These are phyloP conservation scores for Euglossa dilemma DNA, from an alignment of 1,140 invertebrate species.

Conservation along the genomic window DNA sequence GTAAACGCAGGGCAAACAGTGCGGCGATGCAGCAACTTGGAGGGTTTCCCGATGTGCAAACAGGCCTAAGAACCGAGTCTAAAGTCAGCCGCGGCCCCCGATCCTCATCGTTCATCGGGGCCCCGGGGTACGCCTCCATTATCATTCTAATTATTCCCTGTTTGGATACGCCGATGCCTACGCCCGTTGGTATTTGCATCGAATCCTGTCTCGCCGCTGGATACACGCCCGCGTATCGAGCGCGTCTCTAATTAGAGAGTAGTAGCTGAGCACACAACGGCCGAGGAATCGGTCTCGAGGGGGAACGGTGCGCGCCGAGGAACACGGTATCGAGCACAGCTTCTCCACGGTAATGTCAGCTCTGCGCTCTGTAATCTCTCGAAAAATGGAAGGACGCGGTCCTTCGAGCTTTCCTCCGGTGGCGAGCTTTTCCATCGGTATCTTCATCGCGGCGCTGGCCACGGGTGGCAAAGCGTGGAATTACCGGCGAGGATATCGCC, in stretches of 20 bases:
- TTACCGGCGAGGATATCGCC: background rate
- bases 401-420: background rate
- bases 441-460: background rate
- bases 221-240: slow-evolving; percentile 28
- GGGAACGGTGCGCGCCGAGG: background rate
- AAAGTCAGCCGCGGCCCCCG: slow-evolving; percentile 15
- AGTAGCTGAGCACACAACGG: background rate
- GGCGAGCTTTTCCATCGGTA: slow-evolving; percentile 9
- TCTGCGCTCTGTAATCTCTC: background rate
- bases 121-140: slow-evolving; percentile 42
- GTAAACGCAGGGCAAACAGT: slow-evolving; percentile 71
- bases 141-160: slow-evolving; percentile 65
- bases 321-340: background rate
- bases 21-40: slow-evolving; percentile 55
- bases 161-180: slow-evolving; percentile 32
- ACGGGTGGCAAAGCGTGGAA: background rate
- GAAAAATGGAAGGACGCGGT: background rate
- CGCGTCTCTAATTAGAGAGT: slow-evolving; percentile 46
- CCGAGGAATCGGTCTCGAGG: background rate
- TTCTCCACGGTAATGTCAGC: background rate
- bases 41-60: slow-evolving; percentile 65
- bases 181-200: slow-evolving; percentile 42
- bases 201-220: slow-evolving; percentile 38
- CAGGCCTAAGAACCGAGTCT: slow-evolving; percentile 35
- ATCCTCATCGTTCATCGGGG: slow-evolving; percentile 40